phyloP scores from a whole-genome alignment of 2,888 invertebrate species.

The Scelioninae gen. 2 region DNA sequence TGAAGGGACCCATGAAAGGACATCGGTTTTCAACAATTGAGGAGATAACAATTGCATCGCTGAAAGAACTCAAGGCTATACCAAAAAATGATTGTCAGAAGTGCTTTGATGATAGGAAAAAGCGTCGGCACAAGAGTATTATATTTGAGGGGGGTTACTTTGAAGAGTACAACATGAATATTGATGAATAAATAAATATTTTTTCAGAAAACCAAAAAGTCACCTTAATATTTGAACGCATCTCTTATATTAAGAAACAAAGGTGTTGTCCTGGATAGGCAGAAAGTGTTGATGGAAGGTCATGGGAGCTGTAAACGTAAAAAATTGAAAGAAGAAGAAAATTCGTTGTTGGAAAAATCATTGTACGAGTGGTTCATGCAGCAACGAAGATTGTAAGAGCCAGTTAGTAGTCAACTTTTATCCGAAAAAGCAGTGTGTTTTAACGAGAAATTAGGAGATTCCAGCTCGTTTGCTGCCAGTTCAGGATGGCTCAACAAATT shows the following conservation, averaged over 20 bases:
- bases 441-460: slow-evolving; percentile 42
- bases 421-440: slow-evolving; percentile 20
- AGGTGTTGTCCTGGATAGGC: slow-evolving; percentile 4
- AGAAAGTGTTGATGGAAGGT: slow-evolving; percentile 10
- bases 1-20: too few relatives aligned
- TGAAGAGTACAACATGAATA: too few relatives aligned
- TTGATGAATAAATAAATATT: too few relatives aligned
- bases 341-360: slow-evolving; percentile 21
- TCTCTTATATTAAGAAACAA: slow-evolving; percentile 19
- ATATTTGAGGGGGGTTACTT: too few relatives aligned
- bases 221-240: too few relatives aligned
- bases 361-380: slow-evolving; percentile 32
- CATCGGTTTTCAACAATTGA: too few relatives aligned
- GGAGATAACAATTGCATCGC: too few relatives aligned
- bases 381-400: slow-evolving; percentile 17
- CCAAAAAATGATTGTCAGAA: too few relatives aligned
- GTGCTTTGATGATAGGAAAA: too few relatives aligned
- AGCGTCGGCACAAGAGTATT: too few relatives aligned
- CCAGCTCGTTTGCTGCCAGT: slow-evolving; percentile 40
- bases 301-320: slow-evolving; percentile 7
- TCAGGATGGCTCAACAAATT: slow-evolving; percentile 52
- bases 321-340: slow-evolving; percentile 14
- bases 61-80: too few relatives aligned
- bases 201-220: too few relatives aligned
- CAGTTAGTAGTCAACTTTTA: slow-evolving; percentile 33